Evolutionary conservation across 92 coral and sea anemone genomes (phyloP), one percentile per base, ranked within the genome.

Genomic region (Meandrina meandrites): DNA sequence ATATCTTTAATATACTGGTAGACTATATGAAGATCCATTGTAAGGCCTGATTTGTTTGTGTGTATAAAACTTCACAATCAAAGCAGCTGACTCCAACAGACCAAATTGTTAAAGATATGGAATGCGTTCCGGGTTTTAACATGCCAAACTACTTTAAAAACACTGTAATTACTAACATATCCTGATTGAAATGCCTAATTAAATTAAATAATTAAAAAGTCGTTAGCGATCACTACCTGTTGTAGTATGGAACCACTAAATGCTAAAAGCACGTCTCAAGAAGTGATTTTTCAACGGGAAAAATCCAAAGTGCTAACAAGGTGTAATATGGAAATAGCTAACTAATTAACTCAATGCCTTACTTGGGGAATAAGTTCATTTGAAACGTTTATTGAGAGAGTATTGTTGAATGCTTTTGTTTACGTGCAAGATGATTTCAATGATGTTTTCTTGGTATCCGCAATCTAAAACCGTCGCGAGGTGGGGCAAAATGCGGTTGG

Each of bases 121-220:
- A n/a, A 0, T 32, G 24, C 32, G 76, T 15, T 71, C 24, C n/a
- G 50, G 30, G 36, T 34, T 14, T 1, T 6, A 27, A 42, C 21
- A 40, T 42, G 32, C 32, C 47, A n/a, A 68, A 10, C 51, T 21
- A 34, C 36, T 37, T 71, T n/a, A n/a, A n/a, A 34, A 34, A 36
- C 15, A 37, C 51, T 51, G 35, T 68, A 32, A 42, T 31, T 54
- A 32, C 75, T 51, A 50, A 24, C 36, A 70, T 73, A 79, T 30
- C 58, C 53, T 66, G 35, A 81, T 28, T 84, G 35, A 60, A n/a
- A 70, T 75, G 73, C 27, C 50, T 85, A 85, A 76, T 64, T 85
- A 9, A 85, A 62, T 85, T 85, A 85, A 50, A n/a, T 64, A 32
- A 84, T 84, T 57, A 85, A 36, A 75, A 28, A 56, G 45, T 21